phyloP scores from a whole-genome alignment of 2,113 vertebrate species.

The Cynopterus brachyotis region DNA sequence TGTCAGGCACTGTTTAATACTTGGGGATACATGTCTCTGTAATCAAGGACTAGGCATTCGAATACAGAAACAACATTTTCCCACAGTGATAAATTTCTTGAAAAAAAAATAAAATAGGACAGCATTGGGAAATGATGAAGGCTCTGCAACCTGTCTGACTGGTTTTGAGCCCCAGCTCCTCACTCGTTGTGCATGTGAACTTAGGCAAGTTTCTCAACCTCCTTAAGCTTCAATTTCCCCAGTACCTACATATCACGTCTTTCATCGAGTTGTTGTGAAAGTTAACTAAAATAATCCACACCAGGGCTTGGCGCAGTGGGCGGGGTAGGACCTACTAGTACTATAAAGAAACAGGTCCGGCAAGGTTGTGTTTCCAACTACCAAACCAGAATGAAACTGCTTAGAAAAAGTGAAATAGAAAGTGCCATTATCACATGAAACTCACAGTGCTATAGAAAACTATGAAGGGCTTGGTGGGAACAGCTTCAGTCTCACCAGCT shows the following conservation, averaged over 20 bases:
- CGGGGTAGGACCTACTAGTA: neutral
- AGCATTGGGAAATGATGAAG: neutral
- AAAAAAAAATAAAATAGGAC: neutral
- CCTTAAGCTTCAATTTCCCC: neutral
- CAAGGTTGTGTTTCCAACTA: neutral
- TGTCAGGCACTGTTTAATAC: neutral
- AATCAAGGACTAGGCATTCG: neutral
- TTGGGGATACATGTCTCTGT: neutral
- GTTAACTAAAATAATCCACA: neutral
- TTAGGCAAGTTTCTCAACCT: neutral
- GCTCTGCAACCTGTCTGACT: neutral
- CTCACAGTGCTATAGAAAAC: neutral
- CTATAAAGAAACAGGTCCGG: neutral
- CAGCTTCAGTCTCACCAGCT: neutral
- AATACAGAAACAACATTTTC: slow-evolving; percentile 21
- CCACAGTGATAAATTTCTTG: neutral
- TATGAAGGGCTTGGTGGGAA: neutral
- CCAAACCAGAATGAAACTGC: neutral
- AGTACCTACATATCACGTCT: neutral
- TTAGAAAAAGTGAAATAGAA: neutral
- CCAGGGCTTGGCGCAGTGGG: neutral
- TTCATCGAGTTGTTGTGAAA: neutral
- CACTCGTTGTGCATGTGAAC: neutral
- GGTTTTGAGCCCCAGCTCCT: neutral
- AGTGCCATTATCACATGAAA: neutral